Percentiles rank a stretch among this genome's conserved stretches.
These are phyloP conservation scores for Ridgeia piscesae DNA, from an alignment of 1,140 invertebrate genomes.

Conservation along the genomic window DNA sequence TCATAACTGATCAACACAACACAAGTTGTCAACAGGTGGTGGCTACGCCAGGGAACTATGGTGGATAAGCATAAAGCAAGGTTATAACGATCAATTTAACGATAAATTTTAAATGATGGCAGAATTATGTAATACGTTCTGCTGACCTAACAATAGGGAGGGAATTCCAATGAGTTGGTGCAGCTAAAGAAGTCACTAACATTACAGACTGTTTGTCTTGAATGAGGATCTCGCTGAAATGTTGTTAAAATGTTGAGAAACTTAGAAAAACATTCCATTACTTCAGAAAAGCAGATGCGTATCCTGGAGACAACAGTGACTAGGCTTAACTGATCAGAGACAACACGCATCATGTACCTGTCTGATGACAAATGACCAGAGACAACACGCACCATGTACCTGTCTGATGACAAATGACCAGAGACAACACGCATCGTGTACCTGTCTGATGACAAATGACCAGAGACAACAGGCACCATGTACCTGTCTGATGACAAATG, in stretches of 20 bases:
- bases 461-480: background rate
- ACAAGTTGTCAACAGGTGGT: too few species aligned
- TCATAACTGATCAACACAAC: too few species aligned
- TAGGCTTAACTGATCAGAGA: background rate
- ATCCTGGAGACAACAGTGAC: background rate
- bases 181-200: too few species aligned
- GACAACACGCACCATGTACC: background rate
- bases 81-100: too few species aligned
- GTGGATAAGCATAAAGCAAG: too few species aligned
- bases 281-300: background rate
- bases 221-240: background rate
- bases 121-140: too few species aligned
- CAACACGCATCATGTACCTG: background rate
- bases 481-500: too few species aligned
- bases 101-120: too few species aligned
- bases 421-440: slow-evolving; percentile 50
- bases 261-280: background rate
- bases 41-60: too few species aligned
- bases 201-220: background rate
- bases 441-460: background rate
- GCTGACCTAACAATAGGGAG: too few species aligned
- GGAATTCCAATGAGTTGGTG: too few species aligned
- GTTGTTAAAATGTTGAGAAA: background rate
- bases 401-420: slow-evolving; percentile 81
- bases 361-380: background rate